Conservation (phyloP, 2,888 invertebrate species). For the Pachydiplax longipennis region DNA sequence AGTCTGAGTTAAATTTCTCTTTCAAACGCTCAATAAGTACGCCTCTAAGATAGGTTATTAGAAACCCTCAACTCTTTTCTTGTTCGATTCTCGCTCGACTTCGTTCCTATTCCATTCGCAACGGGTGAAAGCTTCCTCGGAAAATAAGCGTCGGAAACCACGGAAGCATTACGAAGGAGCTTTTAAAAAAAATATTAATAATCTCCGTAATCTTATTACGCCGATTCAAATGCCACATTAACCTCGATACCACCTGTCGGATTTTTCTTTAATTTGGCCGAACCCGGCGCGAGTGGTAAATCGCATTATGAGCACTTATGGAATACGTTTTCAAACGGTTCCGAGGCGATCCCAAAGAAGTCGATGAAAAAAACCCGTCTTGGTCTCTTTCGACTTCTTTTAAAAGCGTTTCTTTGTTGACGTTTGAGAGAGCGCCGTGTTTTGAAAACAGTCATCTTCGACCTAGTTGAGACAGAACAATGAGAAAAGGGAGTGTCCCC, state of each 20-base stretch:
- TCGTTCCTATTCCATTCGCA: too few species aligned
- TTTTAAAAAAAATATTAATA: not conserved
- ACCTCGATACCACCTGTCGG: not conserved
- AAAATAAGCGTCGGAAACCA: too few species aligned
- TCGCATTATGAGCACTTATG: not conserved
- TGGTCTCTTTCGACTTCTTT: not conserved
- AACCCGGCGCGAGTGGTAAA: not conserved
- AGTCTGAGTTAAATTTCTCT: too few species aligned
- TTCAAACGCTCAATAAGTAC: too few species aligned
- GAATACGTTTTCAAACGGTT: not conserved
- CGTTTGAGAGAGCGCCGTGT: not conserved
- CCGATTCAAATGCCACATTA: not conserved
- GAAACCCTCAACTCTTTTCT: too few species aligned
- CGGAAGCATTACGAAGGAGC: too few species aligned
- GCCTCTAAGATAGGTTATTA: too few species aligned
- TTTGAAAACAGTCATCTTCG: not conserved
- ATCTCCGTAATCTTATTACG: not conserved
- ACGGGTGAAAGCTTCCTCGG: too few species aligned
- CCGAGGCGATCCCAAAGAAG: not conserved
- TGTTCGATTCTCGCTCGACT: too few species aligned
- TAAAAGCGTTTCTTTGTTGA: constrained; percentile 12
- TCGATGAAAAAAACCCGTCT: too few species aligned
- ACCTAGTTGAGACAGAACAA: not conserved
- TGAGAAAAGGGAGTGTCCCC: not conserved
- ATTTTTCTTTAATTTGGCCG: not conserved